Evolutionary conservation across 2,797 vertebrate species (phyloP), one percentile per base, ranked within the genome.

Genomic region (Chrosomus eos): DNA sequence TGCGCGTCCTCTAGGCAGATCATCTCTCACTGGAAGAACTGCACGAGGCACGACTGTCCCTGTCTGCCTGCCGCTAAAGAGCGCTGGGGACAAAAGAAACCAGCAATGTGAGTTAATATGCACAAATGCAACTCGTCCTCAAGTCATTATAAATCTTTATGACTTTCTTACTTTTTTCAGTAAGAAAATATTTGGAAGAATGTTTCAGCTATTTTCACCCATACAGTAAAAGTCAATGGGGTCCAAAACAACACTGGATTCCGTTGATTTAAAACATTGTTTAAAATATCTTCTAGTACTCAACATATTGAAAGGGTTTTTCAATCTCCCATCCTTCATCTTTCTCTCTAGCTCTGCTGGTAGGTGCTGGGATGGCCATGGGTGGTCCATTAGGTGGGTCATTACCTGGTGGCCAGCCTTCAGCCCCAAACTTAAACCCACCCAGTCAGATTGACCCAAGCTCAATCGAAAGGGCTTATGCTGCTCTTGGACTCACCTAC

Each of bases 1-100:
- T 99, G 98, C 74, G 98, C 98, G 14, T 99, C 98, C 90, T 99
- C 98, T 90, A 95, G 98, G 94, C 98, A 99, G 96, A 99, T 99
- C 93, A 99, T 99, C 94, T 99, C 98, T 33, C 98, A 99, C 93
- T 99, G 98, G 98, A 99, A 99, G 95, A 99, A 99, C 85, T 99
- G 98, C 94, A 99, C 98, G 0, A 93, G 98, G 81, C 98, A 99
- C 23, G 98, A 99, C 93, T 99, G 98, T 95, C 98, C 98, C 78
- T n/a, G 98, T 99, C 10, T 99, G 98, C 91, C 94, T 99, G 87
- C 98, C 98, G 18, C 94, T 99, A 85, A 99, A 99, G 94, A 99
- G 98, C 70, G 98, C 98, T 75, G 98, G 98, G 23, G 98, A 99
- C 95, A 99, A 99, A 94, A 95, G 98, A 91, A 98, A 97, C 92